Conservation (phyloP, 2,113 vertebrate genomes). For the Etia nguti region DNA sequence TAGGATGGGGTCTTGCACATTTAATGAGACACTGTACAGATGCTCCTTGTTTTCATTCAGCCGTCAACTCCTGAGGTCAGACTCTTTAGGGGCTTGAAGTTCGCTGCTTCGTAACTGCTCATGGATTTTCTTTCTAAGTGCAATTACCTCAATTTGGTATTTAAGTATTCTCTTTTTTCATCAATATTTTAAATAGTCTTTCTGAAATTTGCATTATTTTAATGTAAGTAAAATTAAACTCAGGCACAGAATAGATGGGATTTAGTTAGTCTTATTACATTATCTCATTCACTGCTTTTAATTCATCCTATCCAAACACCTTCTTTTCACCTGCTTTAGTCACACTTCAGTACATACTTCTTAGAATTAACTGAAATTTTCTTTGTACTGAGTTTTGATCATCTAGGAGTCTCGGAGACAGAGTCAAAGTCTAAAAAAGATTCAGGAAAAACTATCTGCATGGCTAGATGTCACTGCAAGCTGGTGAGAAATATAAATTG, state of each 20-base stretch:
- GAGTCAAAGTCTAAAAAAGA: background rate
- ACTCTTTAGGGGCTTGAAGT: background rate
- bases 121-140: background rate
- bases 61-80: background rate
- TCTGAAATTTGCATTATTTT: background rate
- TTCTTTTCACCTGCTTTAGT: background rate
- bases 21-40: constrained; percentile 47
- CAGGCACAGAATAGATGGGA: background rate
- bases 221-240: background rate
- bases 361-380: background rate
- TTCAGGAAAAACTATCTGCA: background rate
- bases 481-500: background rate
- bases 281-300: background rate
- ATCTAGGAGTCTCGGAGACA: background rate
- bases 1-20: constrained; percentile 27
- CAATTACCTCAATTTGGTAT: background rate
- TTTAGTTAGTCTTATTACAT: background rate
- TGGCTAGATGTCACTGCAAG: background rate
- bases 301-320: background rate
- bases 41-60: constrained; percentile 25
- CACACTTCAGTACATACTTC: background rate
- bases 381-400: background rate
- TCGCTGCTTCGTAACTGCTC: background rate
- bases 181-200: background rate
- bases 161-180: background rate